These are phyloP conservation scores for Tringa solitaria DNA, from an alignment of 2,113 vertebrate species.

Conservation along the genomic window DNA sequence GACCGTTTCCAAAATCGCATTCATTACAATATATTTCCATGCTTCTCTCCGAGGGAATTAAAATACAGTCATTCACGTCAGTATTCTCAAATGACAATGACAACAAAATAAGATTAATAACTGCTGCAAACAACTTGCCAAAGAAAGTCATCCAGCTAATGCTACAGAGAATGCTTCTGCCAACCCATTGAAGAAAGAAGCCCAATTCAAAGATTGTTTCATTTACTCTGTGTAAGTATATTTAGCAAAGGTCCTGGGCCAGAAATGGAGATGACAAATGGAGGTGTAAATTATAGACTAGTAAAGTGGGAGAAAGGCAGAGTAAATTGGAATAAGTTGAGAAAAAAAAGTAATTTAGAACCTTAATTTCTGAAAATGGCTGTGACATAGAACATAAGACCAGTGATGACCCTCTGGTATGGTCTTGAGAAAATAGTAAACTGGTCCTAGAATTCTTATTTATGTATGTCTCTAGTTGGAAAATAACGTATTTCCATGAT, in stretches of 20 bases:
- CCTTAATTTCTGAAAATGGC: background rate
- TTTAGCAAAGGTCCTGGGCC: background rate
- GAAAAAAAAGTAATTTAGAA: background rate
- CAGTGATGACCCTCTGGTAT: background rate
- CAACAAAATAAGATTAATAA: constrained; percentile 28
- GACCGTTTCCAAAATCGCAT: background rate
- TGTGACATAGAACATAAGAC: background rate
- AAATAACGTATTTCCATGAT: background rate
- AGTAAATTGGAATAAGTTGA: background rate
- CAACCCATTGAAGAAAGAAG: background rate
- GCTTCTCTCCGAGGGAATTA: background rate
- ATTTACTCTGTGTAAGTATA: background rate
- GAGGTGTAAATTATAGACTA: background rate
- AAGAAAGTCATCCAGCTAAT: constrained; percentile 30
- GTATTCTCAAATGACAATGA: background rate
- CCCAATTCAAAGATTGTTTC: background rate
- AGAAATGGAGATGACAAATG: background rate
- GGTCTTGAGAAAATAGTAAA: background rate
- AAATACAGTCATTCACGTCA: background rate
- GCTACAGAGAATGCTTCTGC: background rate
- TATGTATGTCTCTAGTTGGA: background rate
- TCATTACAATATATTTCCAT: background rate
- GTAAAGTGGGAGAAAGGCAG: background rate
- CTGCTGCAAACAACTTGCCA: background rate
- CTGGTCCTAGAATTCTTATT: background rate